A percentile compares a stretch with the other conserved stretches of the same genome.
Conservation (phyloP, 2,113 vertebrate genomes). For the Campylomormyrus numenius region DNA sequence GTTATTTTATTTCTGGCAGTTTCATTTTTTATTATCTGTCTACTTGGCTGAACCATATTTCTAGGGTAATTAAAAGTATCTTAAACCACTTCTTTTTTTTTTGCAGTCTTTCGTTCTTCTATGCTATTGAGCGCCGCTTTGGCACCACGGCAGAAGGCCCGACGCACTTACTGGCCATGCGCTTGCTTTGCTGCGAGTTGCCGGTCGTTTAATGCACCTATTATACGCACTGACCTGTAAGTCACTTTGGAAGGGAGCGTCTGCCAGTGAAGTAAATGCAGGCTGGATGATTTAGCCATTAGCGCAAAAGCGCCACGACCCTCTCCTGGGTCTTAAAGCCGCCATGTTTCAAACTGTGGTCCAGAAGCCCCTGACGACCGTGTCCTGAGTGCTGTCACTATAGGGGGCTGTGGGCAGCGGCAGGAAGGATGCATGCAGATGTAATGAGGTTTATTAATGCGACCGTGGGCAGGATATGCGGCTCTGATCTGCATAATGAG, state of each 20-base stretch:
- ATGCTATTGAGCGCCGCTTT: neutral
- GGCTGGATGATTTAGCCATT: neutral
- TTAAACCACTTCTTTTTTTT: neutral
- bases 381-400: neutral
- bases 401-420: neutral
- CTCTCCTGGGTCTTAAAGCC: neutral
- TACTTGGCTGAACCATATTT: neutral
- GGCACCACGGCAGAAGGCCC: neutral
- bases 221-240: slow-evolving; percentile 6
- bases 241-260: neutral
- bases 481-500: neutral
- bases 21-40: neutral
- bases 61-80: neutral
- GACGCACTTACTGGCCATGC: slow-evolving; percentile 10
- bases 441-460: slow-evolving; percentile 1
- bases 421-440: slow-evolving; percentile 5
- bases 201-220: slow-evolving; percentile 10
- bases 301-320: neutral
- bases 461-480: too few relatives aligned
- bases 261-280: slow-evolving; percentile 2
- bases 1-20: neutral
- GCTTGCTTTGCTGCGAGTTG: neutral
- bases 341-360: neutral
- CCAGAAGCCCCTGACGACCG: neutral
- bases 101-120: neutral